Percentiles rank a stretch among this genome's conserved stretches.
Evolutionary conservation across 2,113 vertebrate species (phyloP).

Genomic region (Ameiurus melas): DNA sequence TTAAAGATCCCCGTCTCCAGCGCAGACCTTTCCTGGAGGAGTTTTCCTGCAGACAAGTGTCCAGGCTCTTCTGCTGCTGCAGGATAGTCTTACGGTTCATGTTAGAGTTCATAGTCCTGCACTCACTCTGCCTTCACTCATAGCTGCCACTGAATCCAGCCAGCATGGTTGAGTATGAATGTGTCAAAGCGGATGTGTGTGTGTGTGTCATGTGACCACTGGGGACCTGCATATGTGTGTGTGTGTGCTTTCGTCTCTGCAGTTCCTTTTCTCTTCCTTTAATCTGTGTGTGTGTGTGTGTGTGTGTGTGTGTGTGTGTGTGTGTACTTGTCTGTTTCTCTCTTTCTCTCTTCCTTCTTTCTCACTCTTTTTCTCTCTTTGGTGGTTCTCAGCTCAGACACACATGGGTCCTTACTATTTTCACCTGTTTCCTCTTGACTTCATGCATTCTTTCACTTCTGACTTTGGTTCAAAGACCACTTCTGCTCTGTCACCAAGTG

Average conservation of each 20-base stretch:
- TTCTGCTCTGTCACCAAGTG: not conserved
- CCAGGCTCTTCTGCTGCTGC: conserved; percentile 65
- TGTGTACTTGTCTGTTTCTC: not conserved
- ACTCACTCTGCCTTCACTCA: conserved; percentile 56
- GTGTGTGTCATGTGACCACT: conserved; percentile 75
- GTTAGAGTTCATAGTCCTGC: conserved; percentile 56
- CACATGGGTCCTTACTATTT: conserved; percentile 51
- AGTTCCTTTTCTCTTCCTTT: conserved; percentile 46
- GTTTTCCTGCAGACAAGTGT: conserved; percentile 63
- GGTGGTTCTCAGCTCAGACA: conserved; percentile 62
- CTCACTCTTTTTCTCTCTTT: not conserved
- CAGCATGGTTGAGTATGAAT: conserved; percentile 54
- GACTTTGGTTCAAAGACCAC: conserved; percentile 24
- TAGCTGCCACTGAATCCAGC: conserved; percentile 56
- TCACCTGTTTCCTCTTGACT: conserved; percentile 60
- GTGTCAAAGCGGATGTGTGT: conserved; percentile 71
- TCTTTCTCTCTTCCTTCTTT: conserved; percentile 33
- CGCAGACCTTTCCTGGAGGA: conserved; percentile 55
- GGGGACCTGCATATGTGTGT: conserved; percentile 60
- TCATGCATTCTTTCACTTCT: conserved; percentile 52
- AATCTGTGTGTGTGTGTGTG: not conserved
- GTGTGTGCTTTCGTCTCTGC: conserved; percentile 29
- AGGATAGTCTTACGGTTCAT: conserved; percentile 78
- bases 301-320: not conserved
- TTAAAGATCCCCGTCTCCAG: conserved; percentile 63